Conservation (phyloP, 2,113 vertebrate species). For the Trinectes maculatus region DNA sequence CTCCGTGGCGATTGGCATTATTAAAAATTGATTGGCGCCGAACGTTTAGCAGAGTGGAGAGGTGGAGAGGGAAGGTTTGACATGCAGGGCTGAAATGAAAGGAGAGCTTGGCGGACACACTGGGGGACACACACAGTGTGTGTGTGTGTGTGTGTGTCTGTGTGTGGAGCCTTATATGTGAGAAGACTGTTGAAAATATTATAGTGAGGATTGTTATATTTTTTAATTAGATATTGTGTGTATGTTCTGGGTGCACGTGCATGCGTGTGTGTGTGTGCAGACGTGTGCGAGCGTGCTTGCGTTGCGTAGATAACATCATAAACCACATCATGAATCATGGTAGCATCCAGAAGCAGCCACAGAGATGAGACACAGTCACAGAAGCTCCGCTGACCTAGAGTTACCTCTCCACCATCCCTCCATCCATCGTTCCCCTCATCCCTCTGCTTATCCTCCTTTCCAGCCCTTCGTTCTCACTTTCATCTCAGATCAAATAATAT, state of each 20-base stretch:
- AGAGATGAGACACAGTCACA: conserved; percentile 35
- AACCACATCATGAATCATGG: conserved; percentile 27
- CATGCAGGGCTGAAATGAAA: conserved; percentile 78
- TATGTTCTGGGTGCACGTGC: background rate
- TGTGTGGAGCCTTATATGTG: conserved; percentile 14
- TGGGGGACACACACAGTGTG: conserved; percentile 35
- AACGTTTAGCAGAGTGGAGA: conserved; percentile 77
- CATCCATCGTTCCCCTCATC: conserved; percentile 56
- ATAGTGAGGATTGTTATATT: background rate
- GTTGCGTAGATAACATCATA: too few species aligned
- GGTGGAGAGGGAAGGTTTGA: conserved; percentile 77
- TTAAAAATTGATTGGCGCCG: conserved; percentile 85
- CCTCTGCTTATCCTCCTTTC: conserved; percentile 56
- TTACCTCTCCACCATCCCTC: conserved; percentile 45
- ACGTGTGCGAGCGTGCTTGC: background rate
- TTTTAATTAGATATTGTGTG: background rate
- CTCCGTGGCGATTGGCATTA: conserved; percentile 82
- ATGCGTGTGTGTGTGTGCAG: conserved; percentile 3
- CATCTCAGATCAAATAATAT: conserved; percentile 79
- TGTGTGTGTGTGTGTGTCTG: conserved; percentile 23
- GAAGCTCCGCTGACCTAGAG: conserved; percentile 43
- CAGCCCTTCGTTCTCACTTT: conserved; percentile 65
- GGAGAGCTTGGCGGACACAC: conserved; percentile 63
- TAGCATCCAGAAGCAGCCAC: conserved; percentile 24
- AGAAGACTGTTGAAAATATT: conserved; percentile 24